phyloP scores from a whole-genome alignment of 2,113 vertebrate genomes.

The Narcine bancroftii region DNA sequence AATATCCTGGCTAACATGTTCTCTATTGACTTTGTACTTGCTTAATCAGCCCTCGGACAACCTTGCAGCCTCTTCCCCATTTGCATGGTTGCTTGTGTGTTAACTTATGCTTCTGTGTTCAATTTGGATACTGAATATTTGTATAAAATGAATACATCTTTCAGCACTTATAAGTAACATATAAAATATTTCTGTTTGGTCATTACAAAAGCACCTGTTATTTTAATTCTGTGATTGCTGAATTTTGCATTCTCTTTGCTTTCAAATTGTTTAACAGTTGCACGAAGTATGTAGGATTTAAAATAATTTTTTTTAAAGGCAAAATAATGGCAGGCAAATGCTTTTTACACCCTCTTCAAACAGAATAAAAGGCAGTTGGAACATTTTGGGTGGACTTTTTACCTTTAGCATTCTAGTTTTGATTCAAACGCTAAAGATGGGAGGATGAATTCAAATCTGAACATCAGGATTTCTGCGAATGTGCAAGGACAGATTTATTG shows the following conservation, averaged over 20 bases:
- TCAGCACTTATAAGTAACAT: not conserved
- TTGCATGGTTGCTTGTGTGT: not conserved
- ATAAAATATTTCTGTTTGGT: not conserved
- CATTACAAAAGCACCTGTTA: not conserved
- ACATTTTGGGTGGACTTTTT: not conserved
- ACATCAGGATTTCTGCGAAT: no score
- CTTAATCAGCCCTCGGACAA: constrained; percentile 12
- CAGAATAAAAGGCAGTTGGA: not conserved
- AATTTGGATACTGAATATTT: not conserved
- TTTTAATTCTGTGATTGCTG: no score
- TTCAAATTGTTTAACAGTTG: not conserved
- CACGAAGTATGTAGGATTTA: not conserved
- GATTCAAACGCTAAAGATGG: not conserved
- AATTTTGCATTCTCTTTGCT: not conserved
- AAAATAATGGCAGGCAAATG: not conserved
- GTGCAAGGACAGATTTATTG: not conserved
- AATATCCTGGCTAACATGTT: not conserved
- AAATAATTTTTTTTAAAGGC: not conserved
- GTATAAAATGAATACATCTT: not conserved
- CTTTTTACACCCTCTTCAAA: not conserved
- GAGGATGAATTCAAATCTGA: not conserved
- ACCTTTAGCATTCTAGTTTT: not conserved
- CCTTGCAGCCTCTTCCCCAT: not conserved
- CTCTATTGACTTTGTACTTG: constrained; percentile 11
- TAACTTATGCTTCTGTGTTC: not conserved